phyloP scores from a whole-genome alignment of 1,140 invertebrate genomes.

The Riptortus pedestris region DNA sequence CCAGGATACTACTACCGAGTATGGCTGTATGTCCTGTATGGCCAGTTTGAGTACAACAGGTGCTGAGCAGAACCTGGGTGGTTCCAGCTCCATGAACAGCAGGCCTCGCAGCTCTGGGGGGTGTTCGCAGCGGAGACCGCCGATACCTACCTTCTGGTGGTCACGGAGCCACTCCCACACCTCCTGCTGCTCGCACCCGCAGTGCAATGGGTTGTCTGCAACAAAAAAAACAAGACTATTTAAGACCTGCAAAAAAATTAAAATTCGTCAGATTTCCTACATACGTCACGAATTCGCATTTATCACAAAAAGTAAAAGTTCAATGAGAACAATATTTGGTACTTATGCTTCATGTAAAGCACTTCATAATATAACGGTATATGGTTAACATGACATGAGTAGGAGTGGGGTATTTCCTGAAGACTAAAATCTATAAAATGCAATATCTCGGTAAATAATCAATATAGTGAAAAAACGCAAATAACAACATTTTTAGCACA shows the following conservation, averaged over 20 bases:
- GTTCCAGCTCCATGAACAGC: slow-evolving; percentile 62
- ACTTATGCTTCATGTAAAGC: no score
- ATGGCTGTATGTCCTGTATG: slow-evolving; percentile 77
- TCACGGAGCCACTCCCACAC: slow-evolving; percentile 80
- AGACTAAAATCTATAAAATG: no score
- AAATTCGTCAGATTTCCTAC: background rate
- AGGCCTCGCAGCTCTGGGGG: slow-evolving; percentile 63
- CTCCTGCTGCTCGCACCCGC: slow-evolving; percentile 72
- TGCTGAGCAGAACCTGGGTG: slow-evolving; percentile 68
- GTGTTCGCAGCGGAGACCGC: slow-evolving; percentile 58
- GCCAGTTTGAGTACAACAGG: slow-evolving; percentile 69
- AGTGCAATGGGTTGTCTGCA: slow-evolving; percentile 71
- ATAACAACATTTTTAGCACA: no score
- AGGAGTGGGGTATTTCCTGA: no score
- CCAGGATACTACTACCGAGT: slow-evolving; percentile 78
- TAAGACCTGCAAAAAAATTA: background rate
- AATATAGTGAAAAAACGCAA: no score
- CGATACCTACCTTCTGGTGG: slow-evolving; percentile 56
- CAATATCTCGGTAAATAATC: no score
- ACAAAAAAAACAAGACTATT: no score
- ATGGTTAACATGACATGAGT: no score
- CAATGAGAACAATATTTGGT: no score
- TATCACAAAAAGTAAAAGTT: no score
- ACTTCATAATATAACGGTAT: no score
- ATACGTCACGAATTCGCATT: background rate